Conservation (phyloP, 2,888 invertebrate species). For the Tipula helvola region DNA sequence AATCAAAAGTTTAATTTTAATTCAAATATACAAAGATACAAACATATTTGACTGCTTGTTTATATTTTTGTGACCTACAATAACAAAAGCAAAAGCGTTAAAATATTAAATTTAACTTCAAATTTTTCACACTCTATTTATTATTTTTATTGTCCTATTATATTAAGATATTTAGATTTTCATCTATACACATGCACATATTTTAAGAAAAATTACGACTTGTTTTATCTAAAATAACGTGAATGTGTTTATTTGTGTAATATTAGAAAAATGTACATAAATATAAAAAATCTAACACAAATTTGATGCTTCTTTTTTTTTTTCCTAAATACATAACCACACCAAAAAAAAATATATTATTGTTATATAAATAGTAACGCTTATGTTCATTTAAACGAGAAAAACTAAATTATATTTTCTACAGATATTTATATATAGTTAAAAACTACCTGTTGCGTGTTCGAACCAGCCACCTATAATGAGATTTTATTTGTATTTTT, state of each 20-base stretch:
- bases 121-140: neutral
- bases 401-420: neutral
- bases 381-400: neutral
- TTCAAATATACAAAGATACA: neutral
- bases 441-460: neutral
- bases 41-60: neutral
- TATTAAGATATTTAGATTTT: neutral
- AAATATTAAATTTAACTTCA: neutral
- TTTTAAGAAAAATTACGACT: neutral
- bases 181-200: neutral
- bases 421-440: neutral
- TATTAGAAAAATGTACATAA: neutral
- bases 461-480: neutral
- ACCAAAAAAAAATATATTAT: neutral
- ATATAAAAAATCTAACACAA: neutral
- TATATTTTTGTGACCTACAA: neutral
- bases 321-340: neutral
- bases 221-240: neutral
- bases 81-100: neutral
- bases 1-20: neutral
- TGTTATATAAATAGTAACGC: neutral
- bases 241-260: neutral
- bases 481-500: neutral
- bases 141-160: neutral
- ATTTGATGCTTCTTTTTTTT: neutral